These are phyloP conservation scores for Odontomyia ornata DNA, from an alignment of 2,888 invertebrate genomes.

Conservation along the genomic window DNA sequence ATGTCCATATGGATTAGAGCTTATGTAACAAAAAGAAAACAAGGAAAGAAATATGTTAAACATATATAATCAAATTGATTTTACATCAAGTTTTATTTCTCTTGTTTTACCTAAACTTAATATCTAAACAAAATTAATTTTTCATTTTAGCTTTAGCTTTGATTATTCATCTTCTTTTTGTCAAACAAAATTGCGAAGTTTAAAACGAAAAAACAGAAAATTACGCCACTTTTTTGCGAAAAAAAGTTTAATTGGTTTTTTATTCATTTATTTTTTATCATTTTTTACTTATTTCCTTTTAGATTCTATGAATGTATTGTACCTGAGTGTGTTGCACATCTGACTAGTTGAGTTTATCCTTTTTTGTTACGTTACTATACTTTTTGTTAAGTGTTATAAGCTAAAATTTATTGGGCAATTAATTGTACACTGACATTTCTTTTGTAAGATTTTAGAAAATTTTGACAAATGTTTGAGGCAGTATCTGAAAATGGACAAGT, in stretches of 20 bases:
- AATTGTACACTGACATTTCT: neutral
- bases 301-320: constrained; percentile 53
- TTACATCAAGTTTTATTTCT: neutral
- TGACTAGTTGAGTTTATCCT: constrained; percentile 55
- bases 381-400: constrained; percentile 41
- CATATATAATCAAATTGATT: constrained; percentile 15
- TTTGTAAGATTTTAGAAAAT: neutral
- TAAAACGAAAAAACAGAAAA: neutral
- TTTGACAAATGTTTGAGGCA: neutral
- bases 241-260: constrained; percentile 17
- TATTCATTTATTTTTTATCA: constrained; percentile 26
- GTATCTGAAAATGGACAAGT: neutral
- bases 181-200: neutral
- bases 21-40: constrained; percentile 22
- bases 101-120: constrained; percentile 23
- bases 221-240: constrained; percentile 19
- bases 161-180: neutral
- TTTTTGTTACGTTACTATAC: constrained; percentile 48
- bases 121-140: neutral
- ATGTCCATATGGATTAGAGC: neutral
- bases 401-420: constrained; percentile 6
- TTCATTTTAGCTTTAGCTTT: constrained; percentile 8
- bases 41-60: neutral
- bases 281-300: constrained; percentile 46
- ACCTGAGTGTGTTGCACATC: constrained; percentile 57